These are phyloP conservation scores for Drosophila histrio DNA, from an alignment of 2,888 invertebrate genomes.

Conservation along the genomic window DNA sequence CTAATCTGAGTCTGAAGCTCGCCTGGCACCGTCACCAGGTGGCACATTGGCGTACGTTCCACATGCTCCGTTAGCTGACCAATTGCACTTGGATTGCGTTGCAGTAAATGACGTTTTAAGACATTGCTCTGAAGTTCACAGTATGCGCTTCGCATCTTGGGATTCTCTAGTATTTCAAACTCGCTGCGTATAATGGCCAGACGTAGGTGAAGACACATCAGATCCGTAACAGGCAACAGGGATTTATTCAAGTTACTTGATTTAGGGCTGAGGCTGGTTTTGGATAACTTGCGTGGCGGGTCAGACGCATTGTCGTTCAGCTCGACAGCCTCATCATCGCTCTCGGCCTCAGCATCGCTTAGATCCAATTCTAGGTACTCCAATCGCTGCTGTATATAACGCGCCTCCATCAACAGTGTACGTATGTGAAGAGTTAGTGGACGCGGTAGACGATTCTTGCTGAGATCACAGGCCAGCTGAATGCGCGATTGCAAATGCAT, in stretches of 20 bases:
- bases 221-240: conserved; percentile 83
- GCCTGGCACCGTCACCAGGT: conserved; percentile 85
- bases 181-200: conserved; percentile 86
- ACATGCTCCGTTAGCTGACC: conserved; percentile 5
- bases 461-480: conserved; percentile 86
- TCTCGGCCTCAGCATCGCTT: conserved; percentile 81
- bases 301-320: conserved; percentile 45
- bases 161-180: conserved; percentile 87
- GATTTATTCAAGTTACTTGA: conserved; percentile 75
- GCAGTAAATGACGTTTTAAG: conserved; percentile 41
- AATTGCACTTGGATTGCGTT: conserved; percentile 11
- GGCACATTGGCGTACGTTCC: conserved; percentile 51
- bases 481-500: conserved; percentile 86
- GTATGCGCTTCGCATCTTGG: conserved; percentile 85
- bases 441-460: conserved; percentile 85
- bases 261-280: conserved; percentile 59
- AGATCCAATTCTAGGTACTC: conserved; percentile 84
- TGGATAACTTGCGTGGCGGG: conserved; percentile 43
- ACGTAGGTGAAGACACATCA: conserved; percentile 86
- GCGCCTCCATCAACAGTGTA: conserved; percentile 85
- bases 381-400: conserved; percentile 85
- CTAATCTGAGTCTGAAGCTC: conserved; percentile 84
- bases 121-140: conserved; percentile 77
- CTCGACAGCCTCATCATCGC: conserved; percentile 69
- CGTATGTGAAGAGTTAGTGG: conserved; percentile 85